Base-by-base conservation (phyloP, 2,888 invertebrate species). In the Myopa testacea region DNA sequence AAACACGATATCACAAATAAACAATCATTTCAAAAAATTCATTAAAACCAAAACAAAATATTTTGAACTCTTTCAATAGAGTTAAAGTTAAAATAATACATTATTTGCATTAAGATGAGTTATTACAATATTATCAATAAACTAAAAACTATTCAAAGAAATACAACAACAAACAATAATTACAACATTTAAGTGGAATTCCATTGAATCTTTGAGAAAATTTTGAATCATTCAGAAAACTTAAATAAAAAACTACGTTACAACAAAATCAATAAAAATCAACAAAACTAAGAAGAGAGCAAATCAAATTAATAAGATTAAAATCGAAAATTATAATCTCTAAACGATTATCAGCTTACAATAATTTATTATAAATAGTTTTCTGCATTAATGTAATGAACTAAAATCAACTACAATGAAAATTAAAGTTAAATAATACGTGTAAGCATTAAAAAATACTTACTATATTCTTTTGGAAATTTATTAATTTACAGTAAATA, bases 111-210 rank as follows among this genome's bases (percentile, higher is more conserved):
- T 45, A 50, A 69, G 12, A 19, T 19, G 34, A 40, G 19, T 10
- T 34, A 63, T 26, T 26, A 63, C 34, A 38, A 65, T 14, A 38
- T 34, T 16, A 65, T 67, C 12, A 65, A 75, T n/a, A 37, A 73
- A 55, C n/a, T 67, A 19, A 65, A 52, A 74, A 63, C 14, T 16
- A 45, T 45, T 37, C 19, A 4, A 65, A 26, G 63, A 65, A n/a
- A 8, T 45, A 10, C 62, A 10, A n/a, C 62, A 62, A n/a, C 45
- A 45, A 55, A 38, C 40, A 73, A 75, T 40, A 75, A 78, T 75
- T 70, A 80, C 72, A 75, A 76, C 62, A 63, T 74, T 80, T 84
- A 84, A 83, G 79, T 80, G 82, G 84, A 84, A 81, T 85, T 38
- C 40, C 58, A 62, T 45, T 50, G 6, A 73, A 16, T 76, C 69